Base-by-base conservation (phyloP, 2,888 invertebrate genomes). In the Tuta absoluta region DNA sequence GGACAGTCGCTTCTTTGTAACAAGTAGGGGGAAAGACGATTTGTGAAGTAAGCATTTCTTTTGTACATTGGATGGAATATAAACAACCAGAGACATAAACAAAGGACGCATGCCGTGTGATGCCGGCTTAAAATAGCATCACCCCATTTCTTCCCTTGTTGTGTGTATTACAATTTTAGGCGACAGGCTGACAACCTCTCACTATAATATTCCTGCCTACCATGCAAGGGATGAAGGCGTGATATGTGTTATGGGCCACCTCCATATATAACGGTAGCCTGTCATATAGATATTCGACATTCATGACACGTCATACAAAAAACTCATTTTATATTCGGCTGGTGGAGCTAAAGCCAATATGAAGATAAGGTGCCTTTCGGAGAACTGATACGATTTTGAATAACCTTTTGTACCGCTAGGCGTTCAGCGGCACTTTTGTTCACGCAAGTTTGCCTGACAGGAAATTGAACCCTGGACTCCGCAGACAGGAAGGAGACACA, bases 381-480 rank as follows among this genome's bases (percentile, higher is more conserved):
- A 11, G 3, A 24, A n/a, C 17, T 33, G 14, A n/a, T 17, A n/a
- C 33, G 28, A 33, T 56, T 56, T 56, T 56, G 51, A 53, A 53
- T 53, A 53, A n/a, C 28, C 28, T 56, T 33, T 33, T 17, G n/a
- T 17, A 28, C 17, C 33, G 33, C 56, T 28, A 33, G 56, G 56
- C 56, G 56, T 28, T 56, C 23, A 53, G 56, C 33, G 28, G 28
- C 24, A n/a, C 56, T 41, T 60, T 45, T 41, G 24, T 60, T 60
- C 19, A 60, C 21, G 60, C 60, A 45, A 60, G 60, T 48, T 60
- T 48, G 60, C 45, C 21, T 48, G 14, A 38, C 59, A 59, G 59
- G 60, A 60, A 60, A 60, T 60, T 60, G 45, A 60, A 60, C 60
- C 60, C 24, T 38, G 60, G 45, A 48, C 60, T 28, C 45, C 23